These are phyloP conservation scores for Apeira syringaria DNA, from an alignment of 2,888 invertebrate genomes.

Conservation along the genomic window DNA sequence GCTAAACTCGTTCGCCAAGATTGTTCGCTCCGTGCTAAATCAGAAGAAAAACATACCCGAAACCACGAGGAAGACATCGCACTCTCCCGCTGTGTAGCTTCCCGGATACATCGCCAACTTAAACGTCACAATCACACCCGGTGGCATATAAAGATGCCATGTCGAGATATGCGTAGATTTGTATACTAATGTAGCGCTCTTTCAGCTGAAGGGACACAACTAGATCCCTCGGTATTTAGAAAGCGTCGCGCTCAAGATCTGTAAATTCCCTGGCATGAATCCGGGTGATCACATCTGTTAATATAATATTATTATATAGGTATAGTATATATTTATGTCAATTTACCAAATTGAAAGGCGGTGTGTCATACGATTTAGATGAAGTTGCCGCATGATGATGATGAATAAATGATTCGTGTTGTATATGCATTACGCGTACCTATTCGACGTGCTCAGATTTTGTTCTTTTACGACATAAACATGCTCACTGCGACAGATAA, in stretches of 20 bases:
- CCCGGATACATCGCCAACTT: slow-evolving; percentile 60
- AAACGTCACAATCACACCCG: slow-evolving; percentile 48
- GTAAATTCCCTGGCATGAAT: slow-evolving; percentile 75
- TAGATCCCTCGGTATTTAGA: slow-evolving; percentile 61
- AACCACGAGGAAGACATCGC: slow-evolving; percentile 69
- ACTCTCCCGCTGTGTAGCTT: slow-evolving; percentile 36
- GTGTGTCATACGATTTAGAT: slow-evolving; percentile 48
- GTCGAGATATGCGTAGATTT: slow-evolving; percentile 45
- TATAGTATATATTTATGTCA: slow-evolving; percentile 49
- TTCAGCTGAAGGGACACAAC: slow-evolving; percentile 61
- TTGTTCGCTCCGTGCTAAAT: slow-evolving; percentile 40
- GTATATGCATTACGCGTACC: no score
- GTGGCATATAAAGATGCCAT: slow-evolving; percentile 43
- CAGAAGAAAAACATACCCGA: slow-evolving; percentile 65
- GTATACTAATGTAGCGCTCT: slow-evolving; percentile 51
- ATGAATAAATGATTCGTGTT: no score
- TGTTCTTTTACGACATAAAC: no score
- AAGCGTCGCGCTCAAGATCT: slow-evolving; percentile 65
- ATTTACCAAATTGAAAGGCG: slow-evolving; percentile 65
- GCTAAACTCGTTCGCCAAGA: slow-evolving; percentile 45
- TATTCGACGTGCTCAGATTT: no score
- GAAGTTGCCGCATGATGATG: slow-evolving; percentile 40
- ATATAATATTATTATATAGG: no score
- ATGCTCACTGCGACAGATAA: no score
- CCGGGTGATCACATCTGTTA: slow-evolving; percentile 55